Evolutionary conservation across 2,113 vertebrate genomes (phyloP).

Genomic region (Taurulus bubalis): DNA sequence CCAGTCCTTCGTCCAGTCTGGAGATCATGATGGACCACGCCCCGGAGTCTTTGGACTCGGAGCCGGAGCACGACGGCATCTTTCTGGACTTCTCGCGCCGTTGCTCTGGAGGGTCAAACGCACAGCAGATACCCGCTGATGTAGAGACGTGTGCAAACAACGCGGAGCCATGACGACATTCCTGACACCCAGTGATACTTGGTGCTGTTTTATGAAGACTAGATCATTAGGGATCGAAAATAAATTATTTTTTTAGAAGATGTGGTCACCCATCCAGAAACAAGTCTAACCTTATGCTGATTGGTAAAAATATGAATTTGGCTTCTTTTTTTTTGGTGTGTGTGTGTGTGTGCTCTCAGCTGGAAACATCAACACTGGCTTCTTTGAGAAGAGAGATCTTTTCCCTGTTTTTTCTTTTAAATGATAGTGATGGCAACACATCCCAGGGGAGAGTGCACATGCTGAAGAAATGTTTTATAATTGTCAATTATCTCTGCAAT

Average conservation of each 20-base stretch:
- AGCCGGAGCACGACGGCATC: slow-evolving; percentile 90
- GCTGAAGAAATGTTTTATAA: background rate
- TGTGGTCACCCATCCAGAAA: background rate
- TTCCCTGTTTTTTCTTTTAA: background rate
- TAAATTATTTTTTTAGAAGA: slow-evolving; percentile 43
- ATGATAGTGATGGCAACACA: background rate
- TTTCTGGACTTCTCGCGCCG: slow-evolving; percentile 90
- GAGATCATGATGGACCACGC: slow-evolving; percentile 88
- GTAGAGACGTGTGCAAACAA: slow-evolving; percentile 7
- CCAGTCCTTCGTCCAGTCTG: slow-evolving; percentile 84
- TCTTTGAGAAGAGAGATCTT: background rate
- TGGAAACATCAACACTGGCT: background rate
- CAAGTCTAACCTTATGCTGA: background rate
- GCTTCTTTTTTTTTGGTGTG: background rate
- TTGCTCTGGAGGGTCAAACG: slow-evolving; percentile 73
- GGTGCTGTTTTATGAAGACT: slow-evolving; percentile 25
- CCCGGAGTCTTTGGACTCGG: slow-evolving; percentile 88
- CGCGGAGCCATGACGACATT: slow-evolving; percentile 43
- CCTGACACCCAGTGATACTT: slow-evolving; percentile 10
- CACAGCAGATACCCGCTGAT: slow-evolving; percentile 60
- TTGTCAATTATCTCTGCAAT: background rate
- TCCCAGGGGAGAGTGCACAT: background rate
- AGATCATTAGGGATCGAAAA: slow-evolving; percentile 46
- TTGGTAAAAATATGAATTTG: background rate
- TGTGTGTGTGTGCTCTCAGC: background rate